Evolutionary conservation across 1,140 invertebrate genomes (phyloP).

Genomic region (Contarinia nasturtii): DNA sequence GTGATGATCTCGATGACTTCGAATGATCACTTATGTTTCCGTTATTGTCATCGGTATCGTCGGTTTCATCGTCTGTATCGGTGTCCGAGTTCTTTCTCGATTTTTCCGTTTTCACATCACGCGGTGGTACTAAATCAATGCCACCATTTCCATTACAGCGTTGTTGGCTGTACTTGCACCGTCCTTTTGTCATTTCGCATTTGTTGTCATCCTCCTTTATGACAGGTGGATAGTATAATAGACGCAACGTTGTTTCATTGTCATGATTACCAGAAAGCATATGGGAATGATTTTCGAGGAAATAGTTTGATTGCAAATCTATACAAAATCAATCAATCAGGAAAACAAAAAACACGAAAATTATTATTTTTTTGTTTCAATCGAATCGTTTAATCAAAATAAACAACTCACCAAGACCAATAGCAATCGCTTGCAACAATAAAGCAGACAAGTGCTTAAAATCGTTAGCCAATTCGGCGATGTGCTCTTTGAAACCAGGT

Average conservation of each 20-base stretch:
- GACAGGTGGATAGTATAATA: constrained; percentile 49
- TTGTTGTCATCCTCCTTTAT: constrained; percentile 31
- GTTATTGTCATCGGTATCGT: not conserved
- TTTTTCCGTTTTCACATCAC: constrained; percentile 7
- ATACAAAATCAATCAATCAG: not conserved
- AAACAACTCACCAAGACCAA: constrained; percentile 29
- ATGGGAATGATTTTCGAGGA: constrained; percentile 36
- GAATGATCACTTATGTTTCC: too few species aligned
- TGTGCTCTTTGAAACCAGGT: constrained; percentile 38
- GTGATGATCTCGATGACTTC: too few species aligned
- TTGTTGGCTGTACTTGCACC: constrained; percentile 23
- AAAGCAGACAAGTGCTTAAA: constrained; percentile 43
- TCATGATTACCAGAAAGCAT: constrained; percentile 35
- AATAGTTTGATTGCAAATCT: constrained; percentile 17
- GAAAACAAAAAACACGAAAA: not conserved
- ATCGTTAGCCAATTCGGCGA: constrained; percentile 38
- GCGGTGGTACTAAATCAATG: constrained; percentile 18
- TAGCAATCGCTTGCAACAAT: constrained; percentile 40
- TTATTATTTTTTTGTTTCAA: not conserved
- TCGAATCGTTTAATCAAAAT: not conserved
- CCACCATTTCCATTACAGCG: constrained; percentile 17
- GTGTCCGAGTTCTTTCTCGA: not conserved
- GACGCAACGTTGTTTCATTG: constrained; percentile 43
- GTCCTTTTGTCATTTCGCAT: constrained; percentile 17
- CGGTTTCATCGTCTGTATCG: not conserved